These are phyloP conservation scores for Montipora capricornis DNA, from an alignment of 64 coral and sea anemone genomes.

Conservation along the genomic window DNA sequence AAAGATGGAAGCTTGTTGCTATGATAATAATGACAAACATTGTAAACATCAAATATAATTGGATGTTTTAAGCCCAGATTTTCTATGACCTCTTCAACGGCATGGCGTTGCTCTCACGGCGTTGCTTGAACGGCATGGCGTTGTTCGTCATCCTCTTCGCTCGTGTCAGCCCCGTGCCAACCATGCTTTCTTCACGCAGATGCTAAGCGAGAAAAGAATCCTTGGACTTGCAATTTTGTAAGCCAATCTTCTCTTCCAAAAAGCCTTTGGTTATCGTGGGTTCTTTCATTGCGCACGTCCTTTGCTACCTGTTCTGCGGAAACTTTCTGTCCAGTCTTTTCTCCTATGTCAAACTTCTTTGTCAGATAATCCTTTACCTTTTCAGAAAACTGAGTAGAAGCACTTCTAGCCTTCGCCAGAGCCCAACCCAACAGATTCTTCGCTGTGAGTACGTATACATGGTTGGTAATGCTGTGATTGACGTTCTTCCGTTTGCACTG, in stretches of 20 bases:
- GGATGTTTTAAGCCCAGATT: slow-evolving; percentile 53
- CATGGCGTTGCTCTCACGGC: not conserved
- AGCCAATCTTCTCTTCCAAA: slow-evolving; percentile 71
- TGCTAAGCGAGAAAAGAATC: slow-evolving; percentile 64
- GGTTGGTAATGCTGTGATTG: not conserved
- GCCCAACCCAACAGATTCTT: slow-evolving; percentile 43
- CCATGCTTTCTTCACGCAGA: slow-evolving; percentile 60
- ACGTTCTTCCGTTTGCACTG: slow-evolving; percentile 46
- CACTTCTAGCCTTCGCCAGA: slow-evolving; percentile 55
- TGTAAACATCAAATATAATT: slow-evolving; percentile 35
- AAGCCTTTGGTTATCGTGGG: slow-evolving; percentile 25
- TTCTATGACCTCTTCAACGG: slow-evolving; percentile 19
- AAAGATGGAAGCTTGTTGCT: too few relatives aligned
- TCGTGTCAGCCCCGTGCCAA: not conserved
- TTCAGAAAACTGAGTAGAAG: slow-evolving; percentile 49
- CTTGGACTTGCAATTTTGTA: slow-evolving; percentile 49
- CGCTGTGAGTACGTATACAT: not conserved
- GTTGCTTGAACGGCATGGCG: too few relatives aligned
- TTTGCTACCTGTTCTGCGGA: slow-evolving; percentile 46
- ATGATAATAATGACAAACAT: too few relatives aligned
- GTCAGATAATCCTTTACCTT: slow-evolving; percentile 69
- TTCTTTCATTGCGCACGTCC: slow-evolving; percentile 67
- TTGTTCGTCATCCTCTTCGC: slow-evolving; percentile 36
- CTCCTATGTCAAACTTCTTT: slow-evolving; percentile 66
- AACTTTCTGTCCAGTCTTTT: slow-evolving; percentile 60